These are phyloP conservation scores for Callopanchax toddi DNA, from an alignment of 2,113 vertebrate species.

Conservation along the genomic window DNA sequence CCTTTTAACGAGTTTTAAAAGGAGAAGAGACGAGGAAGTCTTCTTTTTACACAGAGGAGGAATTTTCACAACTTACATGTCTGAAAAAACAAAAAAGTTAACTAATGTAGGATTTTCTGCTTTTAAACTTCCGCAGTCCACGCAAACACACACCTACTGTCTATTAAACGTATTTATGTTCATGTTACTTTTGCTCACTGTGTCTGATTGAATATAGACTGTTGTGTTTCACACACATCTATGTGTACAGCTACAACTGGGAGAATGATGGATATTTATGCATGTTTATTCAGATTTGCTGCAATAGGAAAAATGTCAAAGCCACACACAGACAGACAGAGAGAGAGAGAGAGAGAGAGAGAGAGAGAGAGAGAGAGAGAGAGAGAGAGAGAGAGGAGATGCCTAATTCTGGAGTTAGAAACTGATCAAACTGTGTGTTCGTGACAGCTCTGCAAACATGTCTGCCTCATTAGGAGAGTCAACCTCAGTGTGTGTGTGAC, in stretches of 20 bases:
- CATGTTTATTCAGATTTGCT: constrained; percentile 1
- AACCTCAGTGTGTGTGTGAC: constrained; percentile 6
- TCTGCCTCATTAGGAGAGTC: constrained; percentile 39
- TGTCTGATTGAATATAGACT: no score
- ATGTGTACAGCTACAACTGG: background rate
- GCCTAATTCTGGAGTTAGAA: constrained; percentile 39
- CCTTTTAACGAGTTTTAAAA: no score
- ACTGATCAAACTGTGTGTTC: constrained; percentile 46
- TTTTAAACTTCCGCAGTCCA: background rate
- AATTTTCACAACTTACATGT: no score
- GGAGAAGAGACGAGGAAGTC: no score
- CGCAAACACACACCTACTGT: background rate
- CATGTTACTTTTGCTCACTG: background rate
- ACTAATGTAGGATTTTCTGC: no score
- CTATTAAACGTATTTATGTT: background rate
- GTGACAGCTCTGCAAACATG: constrained; percentile 37
- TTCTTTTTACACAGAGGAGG: no score
- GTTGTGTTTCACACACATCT: background rate
- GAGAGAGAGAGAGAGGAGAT: background rate
- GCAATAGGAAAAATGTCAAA: background rate
- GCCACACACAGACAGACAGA: background rate
- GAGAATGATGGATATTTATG: background rate
- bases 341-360: background rate
- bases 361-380: no score
- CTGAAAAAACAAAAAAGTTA: no score